These are phyloP conservation scores for Lamproptera curius DNA, from an alignment of 2,888 invertebrate genomes.

Conservation along the genomic window DNA sequence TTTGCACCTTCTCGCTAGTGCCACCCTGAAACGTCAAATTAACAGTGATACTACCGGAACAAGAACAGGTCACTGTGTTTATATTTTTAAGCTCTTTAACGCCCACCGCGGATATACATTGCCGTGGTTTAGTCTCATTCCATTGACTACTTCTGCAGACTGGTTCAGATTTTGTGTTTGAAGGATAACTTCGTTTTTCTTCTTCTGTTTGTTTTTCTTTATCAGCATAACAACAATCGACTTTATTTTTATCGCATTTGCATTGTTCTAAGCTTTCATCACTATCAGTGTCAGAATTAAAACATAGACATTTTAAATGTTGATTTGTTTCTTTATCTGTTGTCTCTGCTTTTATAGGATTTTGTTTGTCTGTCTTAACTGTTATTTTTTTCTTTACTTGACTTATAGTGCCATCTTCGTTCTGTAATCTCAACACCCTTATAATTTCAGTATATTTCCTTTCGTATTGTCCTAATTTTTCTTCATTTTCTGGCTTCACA, in stretches of 20 bases:
- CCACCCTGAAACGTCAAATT: slow-evolving; percentile 6
- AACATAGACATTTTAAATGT: slow-evolving; percentile 4
- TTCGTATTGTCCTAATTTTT: slow-evolving; percentile 31
- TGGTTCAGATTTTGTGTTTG: slow-evolving; percentile 15
- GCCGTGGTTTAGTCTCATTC: slow-evolving; percentile 4
- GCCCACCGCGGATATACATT: slow-evolving; percentile 9
- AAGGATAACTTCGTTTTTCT: background rate
- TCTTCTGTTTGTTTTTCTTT: no score
- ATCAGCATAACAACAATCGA: no score
- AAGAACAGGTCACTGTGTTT: background rate
- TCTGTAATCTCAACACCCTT: slow-evolving; percentile 35
- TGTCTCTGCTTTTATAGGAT: slow-evolving; percentile 22
- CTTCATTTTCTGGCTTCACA: slow-evolving; percentile 13
- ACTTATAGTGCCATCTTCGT: slow-evolving; percentile 39
- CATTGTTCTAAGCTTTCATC: background rate
- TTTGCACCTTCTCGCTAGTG: background rate
- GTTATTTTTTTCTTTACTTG: slow-evolving; percentile 43
- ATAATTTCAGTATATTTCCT: slow-evolving; percentile 42
- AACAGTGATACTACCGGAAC: background rate
- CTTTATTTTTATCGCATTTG: background rate
- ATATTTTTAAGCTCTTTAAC: background rate
- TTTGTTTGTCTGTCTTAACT: slow-evolving; percentile 36
- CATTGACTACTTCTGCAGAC: slow-evolving; percentile 1
- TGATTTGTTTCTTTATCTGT: background rate
- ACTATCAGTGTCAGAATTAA: background rate